These are phyloP conservation scores for Cerastis rubricosa DNA, from an alignment of 2,888 invertebrate species.

Conservation along the genomic window DNA sequence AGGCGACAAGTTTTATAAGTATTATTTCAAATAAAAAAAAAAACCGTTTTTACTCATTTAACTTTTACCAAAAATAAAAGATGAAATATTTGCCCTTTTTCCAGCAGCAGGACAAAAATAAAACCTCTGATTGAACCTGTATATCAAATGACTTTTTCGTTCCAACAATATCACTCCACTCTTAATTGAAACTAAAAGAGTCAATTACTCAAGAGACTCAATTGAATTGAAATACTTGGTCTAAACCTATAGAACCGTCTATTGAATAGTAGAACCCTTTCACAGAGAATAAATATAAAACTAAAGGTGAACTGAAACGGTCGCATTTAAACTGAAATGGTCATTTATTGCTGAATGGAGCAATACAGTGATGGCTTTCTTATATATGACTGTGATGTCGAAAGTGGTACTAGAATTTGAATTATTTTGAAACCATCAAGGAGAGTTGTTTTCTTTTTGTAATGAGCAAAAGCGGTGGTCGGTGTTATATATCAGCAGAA, in stretches of 20 bases:
- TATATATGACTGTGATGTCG: not conserved
- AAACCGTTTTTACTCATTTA: not conserved
- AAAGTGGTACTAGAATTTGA: not conserved
- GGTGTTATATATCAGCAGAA: not conserved
- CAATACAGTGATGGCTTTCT: constrained; percentile 11
- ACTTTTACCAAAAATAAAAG: not conserved
- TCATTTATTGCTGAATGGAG: constrained; percentile 24
- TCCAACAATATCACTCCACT: constrained; percentile 29
- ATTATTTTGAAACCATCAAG: not conserved
- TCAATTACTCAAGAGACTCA: constrained; percentile 38
- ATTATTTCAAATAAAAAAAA: not conserved
- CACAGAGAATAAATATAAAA: constrained; percentile 44
- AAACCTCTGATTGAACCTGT: not conserved
- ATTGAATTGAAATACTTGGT: constrained; percentile 42
- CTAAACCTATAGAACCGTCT: not conserved
- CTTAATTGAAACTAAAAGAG: constrained; percentile 50
- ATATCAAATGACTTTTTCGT: constrained; percentile 13
- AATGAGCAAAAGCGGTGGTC: not conserved
- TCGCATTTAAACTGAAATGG: constrained; percentile 17
- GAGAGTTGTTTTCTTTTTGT: not conserved
- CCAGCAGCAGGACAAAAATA: not conserved
- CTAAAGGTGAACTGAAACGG: constrained; percentile 9
- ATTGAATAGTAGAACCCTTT: constrained; percentile 37
- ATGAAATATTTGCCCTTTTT: not conserved
- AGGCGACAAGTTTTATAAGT: not conserved